Evolutionary conservation across 1,140 invertebrate genomes (phyloP).

Genomic region (Druon quercuslanigerum): DNA sequence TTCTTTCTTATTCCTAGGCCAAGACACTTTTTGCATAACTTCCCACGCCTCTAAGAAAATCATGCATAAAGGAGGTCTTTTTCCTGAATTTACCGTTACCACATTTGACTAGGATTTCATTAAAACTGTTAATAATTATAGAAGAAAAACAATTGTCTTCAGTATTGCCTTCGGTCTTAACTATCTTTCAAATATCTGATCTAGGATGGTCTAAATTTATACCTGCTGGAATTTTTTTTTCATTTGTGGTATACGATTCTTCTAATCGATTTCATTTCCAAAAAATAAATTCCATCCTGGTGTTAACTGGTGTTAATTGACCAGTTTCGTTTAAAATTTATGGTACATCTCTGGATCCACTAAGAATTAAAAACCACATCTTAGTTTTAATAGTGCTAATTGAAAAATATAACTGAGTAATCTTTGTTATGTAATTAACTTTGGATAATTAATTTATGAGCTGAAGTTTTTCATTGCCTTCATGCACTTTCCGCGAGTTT

Average conservation of each 20-base stretch:
- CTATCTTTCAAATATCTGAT: neutral
- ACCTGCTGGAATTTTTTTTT: no score
- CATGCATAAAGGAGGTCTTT: neutral
- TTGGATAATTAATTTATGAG: conserved; percentile 1
- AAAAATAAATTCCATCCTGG: no score
- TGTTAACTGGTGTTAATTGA: no score
- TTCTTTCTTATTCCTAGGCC: neutral
- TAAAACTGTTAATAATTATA: neutral
- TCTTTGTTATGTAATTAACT: neutral
- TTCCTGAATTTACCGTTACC: neutral
- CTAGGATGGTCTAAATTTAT: neutral
- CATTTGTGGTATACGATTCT: no score
- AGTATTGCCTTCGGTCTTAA: no score
- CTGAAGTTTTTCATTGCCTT: neutral
- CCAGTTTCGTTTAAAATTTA: neutral
- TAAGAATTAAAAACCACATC: neutral
- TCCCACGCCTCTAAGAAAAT: conserved; percentile 20
- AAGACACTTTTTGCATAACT: conserved; percentile 34
- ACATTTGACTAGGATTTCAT: neutral
- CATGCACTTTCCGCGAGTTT: conserved; percentile 13
- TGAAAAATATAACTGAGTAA: neutral
- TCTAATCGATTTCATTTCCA: no score
- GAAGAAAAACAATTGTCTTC: no score
- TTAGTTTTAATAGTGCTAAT: neutral
- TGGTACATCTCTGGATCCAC: neutral